Conservation (phyloP, 2,797 vertebrate species). For the Cichlasoma orientale region DNA sequence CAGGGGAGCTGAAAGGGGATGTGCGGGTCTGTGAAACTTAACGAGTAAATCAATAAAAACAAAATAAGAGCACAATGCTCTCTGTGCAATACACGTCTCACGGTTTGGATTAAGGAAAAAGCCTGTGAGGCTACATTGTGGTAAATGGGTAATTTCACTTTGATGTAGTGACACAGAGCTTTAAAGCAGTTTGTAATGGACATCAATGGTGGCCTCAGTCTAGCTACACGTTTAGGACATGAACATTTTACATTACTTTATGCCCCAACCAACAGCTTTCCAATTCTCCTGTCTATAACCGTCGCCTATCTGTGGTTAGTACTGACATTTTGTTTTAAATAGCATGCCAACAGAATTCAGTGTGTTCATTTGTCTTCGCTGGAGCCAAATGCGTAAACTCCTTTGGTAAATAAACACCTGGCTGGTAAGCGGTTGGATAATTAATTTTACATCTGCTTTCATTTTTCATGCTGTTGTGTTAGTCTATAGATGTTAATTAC, state of each 20-base stretch:
- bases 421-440: constrained; percentile 48
- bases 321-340: constrained; percentile 16
- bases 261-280: neutral
- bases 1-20: neutral
- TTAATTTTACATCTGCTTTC: constrained; percentile 45
- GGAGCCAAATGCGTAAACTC: constrained; percentile 23
- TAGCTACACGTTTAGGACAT: neutral
- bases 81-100: neutral
- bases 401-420: constrained; percentile 58
- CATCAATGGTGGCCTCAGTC: neutral
- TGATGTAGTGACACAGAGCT: neutral
- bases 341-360: neutral
- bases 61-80: neutral
- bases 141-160: neutral
- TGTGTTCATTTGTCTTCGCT: constrained; percentile 54
- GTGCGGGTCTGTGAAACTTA: neutral
- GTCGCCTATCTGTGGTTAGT: constrained; percentile 10
- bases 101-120: neutral
- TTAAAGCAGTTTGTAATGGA: neutral
- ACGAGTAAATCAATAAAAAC: neutral
- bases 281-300: neutral
- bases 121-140: neutral
- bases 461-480: constrained; percentile 56
- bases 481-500: constrained; percentile 55
- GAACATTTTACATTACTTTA: neutral